Percentiles rank a stretch among this genome's conserved stretches.
Conservation (phyloP, 2,888 invertebrate genomes). For the Agrotis clavis region DNA sequence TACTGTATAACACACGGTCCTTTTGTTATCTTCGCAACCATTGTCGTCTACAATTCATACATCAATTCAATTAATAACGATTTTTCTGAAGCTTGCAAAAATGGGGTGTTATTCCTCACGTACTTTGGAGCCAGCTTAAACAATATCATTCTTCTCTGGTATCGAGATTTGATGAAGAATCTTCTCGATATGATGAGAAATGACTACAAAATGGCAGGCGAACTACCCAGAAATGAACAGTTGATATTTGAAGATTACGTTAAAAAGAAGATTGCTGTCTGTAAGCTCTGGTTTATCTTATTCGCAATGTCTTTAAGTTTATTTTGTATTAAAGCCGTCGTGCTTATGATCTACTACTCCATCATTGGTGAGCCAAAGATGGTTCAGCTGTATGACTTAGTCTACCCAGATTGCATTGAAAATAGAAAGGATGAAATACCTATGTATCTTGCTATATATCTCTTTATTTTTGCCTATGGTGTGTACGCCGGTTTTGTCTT, state of each 20-base stretch:
- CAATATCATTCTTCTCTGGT: neutral
- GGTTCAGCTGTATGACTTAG: constrained; percentile 39
- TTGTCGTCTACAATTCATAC: neutral
- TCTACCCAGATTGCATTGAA: constrained; percentile 44
- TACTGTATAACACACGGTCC: neutral
- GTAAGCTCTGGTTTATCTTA: neutral
- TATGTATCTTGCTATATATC: constrained; percentile 25
- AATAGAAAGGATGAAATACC: constrained; percentile 32
- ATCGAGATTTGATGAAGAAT: neutral
- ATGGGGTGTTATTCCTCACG: neutral
- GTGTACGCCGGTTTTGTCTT: constrained; percentile 16
- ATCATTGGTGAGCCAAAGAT: constrained; percentile 30
- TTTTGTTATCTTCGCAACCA: neutral
- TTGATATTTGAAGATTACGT: constrained; percentile 6
- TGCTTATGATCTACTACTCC: constrained; percentile 29
- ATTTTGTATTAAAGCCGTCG: constrained; percentile 15
- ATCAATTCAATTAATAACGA: neutral
- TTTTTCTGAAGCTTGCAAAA: constrained; percentile 1
- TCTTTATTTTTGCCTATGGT: constrained; percentile 6
- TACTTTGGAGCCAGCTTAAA: constrained; percentile 20
- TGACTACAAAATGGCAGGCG: constrained; percentile 21
- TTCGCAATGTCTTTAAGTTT: neutral
- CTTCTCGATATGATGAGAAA: neutral
- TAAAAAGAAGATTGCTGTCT: neutral
- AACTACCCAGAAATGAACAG: neutral